Evolutionary conservation across 1,140 invertebrate species (phyloP).

Genomic region (Halyomorpha halys): DNA sequence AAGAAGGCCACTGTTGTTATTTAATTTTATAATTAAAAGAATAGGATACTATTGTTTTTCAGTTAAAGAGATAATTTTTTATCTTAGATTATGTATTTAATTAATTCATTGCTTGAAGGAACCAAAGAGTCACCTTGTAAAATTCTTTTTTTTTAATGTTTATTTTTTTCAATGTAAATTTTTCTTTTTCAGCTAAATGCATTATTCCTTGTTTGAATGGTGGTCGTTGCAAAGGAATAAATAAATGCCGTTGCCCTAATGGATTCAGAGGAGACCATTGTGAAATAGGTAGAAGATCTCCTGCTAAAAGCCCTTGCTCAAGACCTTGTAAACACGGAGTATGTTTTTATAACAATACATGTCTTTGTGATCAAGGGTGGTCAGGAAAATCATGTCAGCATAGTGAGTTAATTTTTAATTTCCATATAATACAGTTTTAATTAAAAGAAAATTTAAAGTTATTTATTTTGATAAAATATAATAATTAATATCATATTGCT

Average conservation of each 20-base stretch:
- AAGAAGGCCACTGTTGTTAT: no score
- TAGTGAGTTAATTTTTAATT: slow-evolving; percentile 33
- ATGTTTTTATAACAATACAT: slow-evolving; percentile 54
- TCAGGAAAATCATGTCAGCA: slow-evolving; percentile 57
- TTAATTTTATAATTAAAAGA: no score
- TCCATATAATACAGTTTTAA: no score
- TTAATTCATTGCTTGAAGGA: not conserved
- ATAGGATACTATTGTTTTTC: no score
- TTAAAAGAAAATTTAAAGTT: no score
- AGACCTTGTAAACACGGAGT: slow-evolving; percentile 59
- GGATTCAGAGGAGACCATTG: slow-evolving; percentile 75
- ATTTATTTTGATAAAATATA: no score
- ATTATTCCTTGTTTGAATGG: slow-evolving; percentile 79
- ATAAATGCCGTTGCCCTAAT: slow-evolving; percentile 68
- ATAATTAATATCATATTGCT: no score
- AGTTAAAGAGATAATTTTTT: no score
- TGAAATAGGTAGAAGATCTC: slow-evolving; percentile 59
- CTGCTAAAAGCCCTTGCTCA: slow-evolving; percentile 55
- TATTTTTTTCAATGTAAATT: not conserved
- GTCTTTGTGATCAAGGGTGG: slow-evolving; percentile 62
- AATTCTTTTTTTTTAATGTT: not conserved
- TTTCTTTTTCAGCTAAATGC: slow-evolving; percentile 59
- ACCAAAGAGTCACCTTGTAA: not conserved
- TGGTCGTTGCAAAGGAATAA: slow-evolving; percentile 71
- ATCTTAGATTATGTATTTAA: not conserved